phyloP scores from a whole-genome alignment of 2,888 invertebrate genomes.

The Drosophila fungiperda region DNA sequence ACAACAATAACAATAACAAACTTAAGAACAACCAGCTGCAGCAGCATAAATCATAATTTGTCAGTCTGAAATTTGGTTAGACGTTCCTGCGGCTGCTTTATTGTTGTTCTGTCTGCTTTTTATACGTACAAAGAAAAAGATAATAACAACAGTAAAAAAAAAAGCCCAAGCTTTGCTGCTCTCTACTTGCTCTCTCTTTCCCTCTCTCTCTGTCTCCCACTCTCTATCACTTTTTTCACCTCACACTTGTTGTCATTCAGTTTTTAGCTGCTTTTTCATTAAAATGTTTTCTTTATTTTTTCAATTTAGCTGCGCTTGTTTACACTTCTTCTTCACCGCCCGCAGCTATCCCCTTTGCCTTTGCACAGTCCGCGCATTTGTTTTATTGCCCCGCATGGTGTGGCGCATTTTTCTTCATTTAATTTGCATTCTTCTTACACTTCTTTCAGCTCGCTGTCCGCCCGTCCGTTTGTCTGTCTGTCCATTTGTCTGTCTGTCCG shows the following conservation, averaged over 20 bases:
- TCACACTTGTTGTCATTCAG: constrained; percentile 17
- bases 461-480: not conserved
- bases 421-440: constrained; percentile 61
- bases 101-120: constrained; percentile 26
- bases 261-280: constrained; percentile 52
- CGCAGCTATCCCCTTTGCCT: not conserved
- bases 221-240: not conserved
- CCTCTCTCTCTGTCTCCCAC: not conserved
- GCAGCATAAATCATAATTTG: constrained; percentile 75
- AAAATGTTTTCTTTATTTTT: constrained; percentile 44
- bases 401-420: constrained; percentile 66
- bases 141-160: constrained; percentile 22
- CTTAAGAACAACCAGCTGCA: constrained; percentile 49
- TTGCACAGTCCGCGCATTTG: constrained; percentile 28
- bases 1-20: constrained; percentile 15
- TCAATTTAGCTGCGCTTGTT: constrained; percentile 63
- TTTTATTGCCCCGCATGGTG: constrained; percentile 52
- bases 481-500: not conserved
- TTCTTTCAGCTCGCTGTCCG: constrained; percentile 29
- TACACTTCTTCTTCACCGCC: constrained; percentile 7
- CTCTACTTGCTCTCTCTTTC: not conserved
- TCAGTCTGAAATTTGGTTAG: constrained; percentile 71
- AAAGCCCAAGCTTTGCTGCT: constrained; percentile 31
- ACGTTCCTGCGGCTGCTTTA: constrained; percentile 36
- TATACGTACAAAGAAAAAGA: constrained; percentile 9